These are phyloP conservation scores for Anodontia alba DNA, from an alignment of 2,888 invertebrate species.

Conservation along the genomic window DNA sequence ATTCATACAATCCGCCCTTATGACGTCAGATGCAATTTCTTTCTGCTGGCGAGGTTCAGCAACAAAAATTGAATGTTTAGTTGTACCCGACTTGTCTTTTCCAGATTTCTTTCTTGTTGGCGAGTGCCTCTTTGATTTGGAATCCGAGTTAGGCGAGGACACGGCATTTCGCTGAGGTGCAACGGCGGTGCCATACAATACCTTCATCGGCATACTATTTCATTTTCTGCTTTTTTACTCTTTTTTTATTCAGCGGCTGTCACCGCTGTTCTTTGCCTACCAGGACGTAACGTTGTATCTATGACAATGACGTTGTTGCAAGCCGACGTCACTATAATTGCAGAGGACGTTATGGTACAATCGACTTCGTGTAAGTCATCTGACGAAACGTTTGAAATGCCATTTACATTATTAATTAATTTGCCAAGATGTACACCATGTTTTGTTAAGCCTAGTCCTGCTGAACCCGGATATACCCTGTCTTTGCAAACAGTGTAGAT, in stretches of 20 bases:
- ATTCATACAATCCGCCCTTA: conserved; percentile 64
- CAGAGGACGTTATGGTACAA: neutral
- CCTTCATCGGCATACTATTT: neutral
- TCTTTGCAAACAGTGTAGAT: too few relatives aligned
- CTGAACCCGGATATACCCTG: too few relatives aligned
- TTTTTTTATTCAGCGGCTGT: neutral
- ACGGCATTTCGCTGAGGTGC: neutral
- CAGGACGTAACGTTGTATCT: neutral
- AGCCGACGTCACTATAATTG: neutral
- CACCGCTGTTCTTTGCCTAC: neutral
- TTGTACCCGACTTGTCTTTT: neutral
- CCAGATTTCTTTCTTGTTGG: neutral
- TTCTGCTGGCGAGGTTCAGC: conserved; percentile 21
- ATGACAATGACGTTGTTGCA: neutral
- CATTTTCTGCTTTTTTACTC: neutral
- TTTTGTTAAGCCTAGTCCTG: too few relatives aligned
- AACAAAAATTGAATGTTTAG: conserved; percentile 35
- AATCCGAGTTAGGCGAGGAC: neutral
- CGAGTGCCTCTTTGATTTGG: neutral
- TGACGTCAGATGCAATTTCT: conserved; percentile 52
- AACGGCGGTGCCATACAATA: neutral
- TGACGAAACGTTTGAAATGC: too few relatives aligned
- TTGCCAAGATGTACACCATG: too few relatives aligned
- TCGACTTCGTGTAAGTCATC: too few relatives aligned
- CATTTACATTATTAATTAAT: too few relatives aligned